Conservation (phyloP, 2,797 vertebrate species). For the Tokudaia tokunoshimensis region DNA sequence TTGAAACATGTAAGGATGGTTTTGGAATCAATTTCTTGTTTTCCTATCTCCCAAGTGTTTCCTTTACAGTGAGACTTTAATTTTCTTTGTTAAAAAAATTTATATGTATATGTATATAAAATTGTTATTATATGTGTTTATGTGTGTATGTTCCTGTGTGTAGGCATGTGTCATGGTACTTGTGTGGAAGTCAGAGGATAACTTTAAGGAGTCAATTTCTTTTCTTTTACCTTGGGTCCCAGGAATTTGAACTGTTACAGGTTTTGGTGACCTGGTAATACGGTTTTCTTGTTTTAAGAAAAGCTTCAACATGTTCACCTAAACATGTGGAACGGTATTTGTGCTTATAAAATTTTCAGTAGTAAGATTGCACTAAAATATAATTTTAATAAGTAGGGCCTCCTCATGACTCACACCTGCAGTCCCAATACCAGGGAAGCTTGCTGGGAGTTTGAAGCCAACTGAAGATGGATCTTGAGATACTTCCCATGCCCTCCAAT, state of each 20-base stretch:
- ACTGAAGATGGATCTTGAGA: neutral
- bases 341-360: constrained; percentile 66
- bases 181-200: neutral
- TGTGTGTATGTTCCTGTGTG: neutral
- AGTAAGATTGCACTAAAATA: constrained; percentile 40
- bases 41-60: neutral
- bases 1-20: neutral
- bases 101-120: neutral
- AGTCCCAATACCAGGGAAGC: neutral
- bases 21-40: neutral
- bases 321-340: constrained; percentile 52
- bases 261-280: neutral
- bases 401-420: neutral
- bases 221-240: neutral
- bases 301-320: constrained; percentile 47
- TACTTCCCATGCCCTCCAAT: neutral
- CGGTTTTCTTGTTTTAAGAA: constrained; percentile 49
- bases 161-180: neutral
- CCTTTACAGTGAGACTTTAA: neutral
- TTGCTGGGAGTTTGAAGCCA: neutral
- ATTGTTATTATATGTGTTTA: neutral
- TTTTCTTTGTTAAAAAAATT: neutral
- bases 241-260: neutral
- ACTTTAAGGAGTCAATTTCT: neutral
- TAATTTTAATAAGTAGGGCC: neutral